Evolutionary conservation across 2,113 vertebrate genomes (phyloP), one percentile per base, ranked within the genome.

Genomic region (Coracopsis vasa): DNA sequence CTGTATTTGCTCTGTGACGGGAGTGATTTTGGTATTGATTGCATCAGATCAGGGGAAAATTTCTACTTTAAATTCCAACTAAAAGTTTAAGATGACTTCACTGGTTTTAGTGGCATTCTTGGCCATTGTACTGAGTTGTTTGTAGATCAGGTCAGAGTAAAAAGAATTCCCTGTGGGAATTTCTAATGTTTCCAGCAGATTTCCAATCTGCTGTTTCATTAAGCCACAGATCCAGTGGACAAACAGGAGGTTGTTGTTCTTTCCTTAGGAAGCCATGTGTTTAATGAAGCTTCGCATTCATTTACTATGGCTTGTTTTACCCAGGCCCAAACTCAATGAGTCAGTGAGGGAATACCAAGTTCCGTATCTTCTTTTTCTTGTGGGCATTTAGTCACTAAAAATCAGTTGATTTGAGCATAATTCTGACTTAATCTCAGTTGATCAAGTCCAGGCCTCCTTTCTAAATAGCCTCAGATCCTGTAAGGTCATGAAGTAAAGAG

Each of bases 11-110:
- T 41, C 73, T 16, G 64, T 12, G 17, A 51, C 14, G 75, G 80
- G 71, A 90, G 69, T 72, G 87, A 83, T 65, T 95, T 94, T 41
- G 67, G 33, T 48, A 87, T 91, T 50, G 82, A 91, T 70, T 50
- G 4, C 51, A 28, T 61, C 84, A 9, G 27, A 15, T 9, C 2
- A 10, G 84, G 54, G 81, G 48, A 35, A 37, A 58, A 51, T 45
- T 74, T 54, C 44, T 56, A 2, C 50, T 45, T 65, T 31, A 56
- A 88, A 80, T 78, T 84, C 60, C 39, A 41, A 1, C 72, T 71
- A 28, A 67, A 83, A 95, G 35, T 67, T 80, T 13, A 20, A 77
- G 81, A 45, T 94, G 67, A 39, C 85, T 96, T 89, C 42, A 16
- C 50, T 88, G 3, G 86, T 93, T 93, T 92, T 65, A 89, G 74